Conservation (phyloP, 2,888 invertebrate genomes). For the Nomada fabriciana region DNA sequence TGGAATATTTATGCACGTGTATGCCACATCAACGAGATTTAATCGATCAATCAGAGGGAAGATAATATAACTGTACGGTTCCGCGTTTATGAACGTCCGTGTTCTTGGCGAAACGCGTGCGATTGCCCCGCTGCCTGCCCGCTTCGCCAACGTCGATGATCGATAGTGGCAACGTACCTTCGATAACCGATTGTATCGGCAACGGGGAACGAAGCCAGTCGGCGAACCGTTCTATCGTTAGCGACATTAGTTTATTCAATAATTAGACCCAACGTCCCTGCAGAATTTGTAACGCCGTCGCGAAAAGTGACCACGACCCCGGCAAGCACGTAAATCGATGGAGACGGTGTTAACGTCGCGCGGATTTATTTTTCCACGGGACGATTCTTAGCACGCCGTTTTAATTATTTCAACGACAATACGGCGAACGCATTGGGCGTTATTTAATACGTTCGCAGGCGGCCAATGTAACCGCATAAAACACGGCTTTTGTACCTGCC, state of each 20-base stretch:
- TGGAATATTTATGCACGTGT: slow-evolving; percentile 40
- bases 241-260: slow-evolving; percentile 33
- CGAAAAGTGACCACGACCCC: neutral
- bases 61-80: slow-evolving; percentile 7
- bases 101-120: neutral
- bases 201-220: slow-evolving; percentile 5
- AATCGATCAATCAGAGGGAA: slow-evolving; percentile 52
- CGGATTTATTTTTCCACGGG: slow-evolving; percentile 22
- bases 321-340: neutral
- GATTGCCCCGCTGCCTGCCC: neutral
- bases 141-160: slow-evolving; percentile 51
- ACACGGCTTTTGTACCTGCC: slow-evolving; percentile 64
- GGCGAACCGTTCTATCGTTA: neutral
- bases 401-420: slow-evolving; percentile 66
- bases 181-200: slow-evolving; percentile 19
- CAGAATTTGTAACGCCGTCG: neutral
- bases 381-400: slow-evolving; percentile 33
- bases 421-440: slow-evolving; percentile 49
- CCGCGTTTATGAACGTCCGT: neutral
- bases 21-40: slow-evolving; percentile 41
- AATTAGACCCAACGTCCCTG: slow-evolving; percentile 21
- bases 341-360: neutral
- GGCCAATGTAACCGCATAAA: slow-evolving; percentile 53
- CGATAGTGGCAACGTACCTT: slow-evolving; percentile 15
- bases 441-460: slow-evolving; percentile 58